Evolutionary conservation across 2,888 invertebrate species (phyloP).

Genomic region (Meliscaeva auricollis): DNA sequence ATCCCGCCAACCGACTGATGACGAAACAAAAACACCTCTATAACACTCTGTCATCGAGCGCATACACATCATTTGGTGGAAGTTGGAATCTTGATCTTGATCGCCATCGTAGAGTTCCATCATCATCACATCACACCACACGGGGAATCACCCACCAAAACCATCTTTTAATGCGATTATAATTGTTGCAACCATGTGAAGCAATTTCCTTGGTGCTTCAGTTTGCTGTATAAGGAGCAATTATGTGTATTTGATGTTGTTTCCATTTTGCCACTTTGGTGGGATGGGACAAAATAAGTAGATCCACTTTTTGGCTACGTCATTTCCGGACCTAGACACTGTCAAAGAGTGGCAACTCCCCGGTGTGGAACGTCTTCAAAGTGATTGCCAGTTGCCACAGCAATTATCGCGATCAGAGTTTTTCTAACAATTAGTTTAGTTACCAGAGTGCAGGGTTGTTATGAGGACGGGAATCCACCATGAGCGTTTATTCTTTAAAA

Average conservation of each 20-base stretch:
- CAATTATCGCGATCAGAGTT: constrained; percentile 56
- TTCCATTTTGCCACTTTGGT: constrained; percentile 19
- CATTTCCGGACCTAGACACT: constrained; percentile 60
- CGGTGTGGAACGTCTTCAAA: constrained; percentile 63
- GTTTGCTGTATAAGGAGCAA: constrained; percentile 36
- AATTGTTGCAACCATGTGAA: constrained; percentile 74
- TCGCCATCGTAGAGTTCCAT: constrained; percentile 27
- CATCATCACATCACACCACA: neutral
- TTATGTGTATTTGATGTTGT: constrained; percentile 17
- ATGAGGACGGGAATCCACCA: neutral
- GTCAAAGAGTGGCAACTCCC: constrained; percentile 15
- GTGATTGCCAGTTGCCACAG: constrained; percentile 23
- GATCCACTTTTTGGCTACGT: constrained; percentile 71
- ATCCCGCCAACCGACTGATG: neutral
- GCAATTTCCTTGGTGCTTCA: constrained; percentile 64
- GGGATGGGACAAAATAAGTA: constrained; percentile 44
- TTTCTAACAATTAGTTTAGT: constrained; percentile 6
- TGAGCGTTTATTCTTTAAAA: too few species aligned
- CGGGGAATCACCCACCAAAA: constrained; percentile 55
- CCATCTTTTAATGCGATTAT: constrained; percentile 71
- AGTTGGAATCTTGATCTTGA: constrained; percentile 73
- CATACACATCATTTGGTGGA: constrained; percentile 18
- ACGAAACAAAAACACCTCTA: neutral
- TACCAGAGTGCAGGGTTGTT: neutral
- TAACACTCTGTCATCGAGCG: constrained; percentile 45